Conservation (phyloP, 2,113 vertebrate genomes). For the Tichodroma muraria region DNA sequence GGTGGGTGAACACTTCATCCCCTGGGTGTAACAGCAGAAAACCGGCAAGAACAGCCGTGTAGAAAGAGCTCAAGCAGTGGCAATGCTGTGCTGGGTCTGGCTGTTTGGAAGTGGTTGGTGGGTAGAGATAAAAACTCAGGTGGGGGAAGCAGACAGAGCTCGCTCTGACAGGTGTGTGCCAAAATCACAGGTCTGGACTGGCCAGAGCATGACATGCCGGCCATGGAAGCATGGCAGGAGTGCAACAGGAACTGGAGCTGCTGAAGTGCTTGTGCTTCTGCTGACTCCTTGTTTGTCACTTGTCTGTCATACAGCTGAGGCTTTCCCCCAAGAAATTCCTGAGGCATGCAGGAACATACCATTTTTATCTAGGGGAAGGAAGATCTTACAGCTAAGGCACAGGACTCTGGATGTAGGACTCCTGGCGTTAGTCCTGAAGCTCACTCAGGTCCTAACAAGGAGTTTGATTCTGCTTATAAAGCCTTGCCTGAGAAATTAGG, state of each 20-base stretch:
- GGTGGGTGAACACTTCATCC: background rate
- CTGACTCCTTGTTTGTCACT: background rate
- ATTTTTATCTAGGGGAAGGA: background rate
- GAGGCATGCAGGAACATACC: fast-evolving
- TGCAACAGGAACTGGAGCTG: background rate
- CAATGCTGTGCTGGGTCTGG: background rate
- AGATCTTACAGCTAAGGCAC: background rate
- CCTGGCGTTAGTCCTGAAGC: background rate
- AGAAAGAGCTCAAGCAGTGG: background rate
- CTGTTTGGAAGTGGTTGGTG: background rate
- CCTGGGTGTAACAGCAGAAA: background rate
- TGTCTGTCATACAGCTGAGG: background rate
- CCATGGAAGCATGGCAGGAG: background rate
- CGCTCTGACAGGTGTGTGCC: background rate
- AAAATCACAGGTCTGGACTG: background rate
- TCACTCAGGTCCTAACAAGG: background rate
- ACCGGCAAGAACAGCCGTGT: background rate
- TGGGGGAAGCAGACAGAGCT: background rate
- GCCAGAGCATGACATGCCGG: no score
- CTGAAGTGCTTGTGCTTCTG: background rate
- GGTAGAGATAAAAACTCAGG: background rate
- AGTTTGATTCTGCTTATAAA: background rate
- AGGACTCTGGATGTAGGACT: background rate
- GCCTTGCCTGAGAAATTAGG: background rate
- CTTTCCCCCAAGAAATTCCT: background rate